Evolutionary conservation across 2,888 invertebrate species (phyloP).

Genomic region (Eugnorisma glareosa): DNA sequence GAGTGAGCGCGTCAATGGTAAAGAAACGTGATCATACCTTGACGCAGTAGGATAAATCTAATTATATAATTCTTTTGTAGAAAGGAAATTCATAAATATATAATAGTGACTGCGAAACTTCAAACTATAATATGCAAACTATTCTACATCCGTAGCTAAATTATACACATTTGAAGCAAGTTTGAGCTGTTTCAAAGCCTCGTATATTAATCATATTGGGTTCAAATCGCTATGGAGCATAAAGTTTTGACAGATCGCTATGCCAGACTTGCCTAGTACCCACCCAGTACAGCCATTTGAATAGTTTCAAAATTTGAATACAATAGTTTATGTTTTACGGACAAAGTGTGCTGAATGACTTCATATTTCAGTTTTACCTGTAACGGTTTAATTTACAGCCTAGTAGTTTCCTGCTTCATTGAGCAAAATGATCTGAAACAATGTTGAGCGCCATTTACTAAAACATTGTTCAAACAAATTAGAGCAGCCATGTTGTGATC

Average conservation of each 20-base stretch:
- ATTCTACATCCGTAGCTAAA: slow-evolving; percentile 38
- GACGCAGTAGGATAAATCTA: background rate
- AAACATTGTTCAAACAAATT: slow-evolving; percentile 36
- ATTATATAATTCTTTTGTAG: background rate
- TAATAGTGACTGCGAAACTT: slow-evolving; percentile 45
- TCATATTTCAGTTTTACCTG: slow-evolving; percentile 25
- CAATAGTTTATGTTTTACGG: background rate
- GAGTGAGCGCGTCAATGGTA: background rate
- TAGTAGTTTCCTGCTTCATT: slow-evolving; percentile 20
- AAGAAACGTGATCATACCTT: background rate
- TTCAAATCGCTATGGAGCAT: slow-evolving; percentile 50
- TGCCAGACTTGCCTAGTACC: slow-evolving; percentile 9
- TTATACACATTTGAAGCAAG: slow-evolving; percentile 55
- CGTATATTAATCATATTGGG: slow-evolving; percentile 60
- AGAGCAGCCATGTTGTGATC: slow-evolving; percentile 28
- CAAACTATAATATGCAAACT: slow-evolving; percentile 49
- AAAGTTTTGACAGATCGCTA: slow-evolving; percentile 60
- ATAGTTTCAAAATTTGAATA: slow-evolving; percentile 30
- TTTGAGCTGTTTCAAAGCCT: slow-evolving; percentile 39
- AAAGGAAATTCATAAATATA: slow-evolving; percentile 23
- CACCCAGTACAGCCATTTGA: slow-evolving; percentile 28
- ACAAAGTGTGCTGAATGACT: slow-evolving; percentile 12
- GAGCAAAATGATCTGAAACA: slow-evolving; percentile 13
- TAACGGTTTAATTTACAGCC: slow-evolving; percentile 23
- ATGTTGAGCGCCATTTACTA: background rate